Conservation (phyloP, 1,140 invertebrate genomes). For the Goniozus legneri region DNA sequence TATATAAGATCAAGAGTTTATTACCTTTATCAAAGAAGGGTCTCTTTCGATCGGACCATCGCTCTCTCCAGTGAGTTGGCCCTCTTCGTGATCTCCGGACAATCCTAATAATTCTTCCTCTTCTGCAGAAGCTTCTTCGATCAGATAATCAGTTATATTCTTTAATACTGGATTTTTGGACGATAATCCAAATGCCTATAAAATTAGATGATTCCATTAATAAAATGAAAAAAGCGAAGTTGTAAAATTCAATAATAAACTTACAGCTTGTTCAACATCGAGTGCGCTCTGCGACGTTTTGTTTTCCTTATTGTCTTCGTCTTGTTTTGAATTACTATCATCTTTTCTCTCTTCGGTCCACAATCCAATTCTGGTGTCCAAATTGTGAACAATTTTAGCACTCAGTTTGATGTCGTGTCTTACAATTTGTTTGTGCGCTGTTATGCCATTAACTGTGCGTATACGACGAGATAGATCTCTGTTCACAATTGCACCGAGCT, state of each 20-base stretch:
- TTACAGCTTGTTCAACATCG: slow-evolving; percentile 43
- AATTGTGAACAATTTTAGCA: slow-evolving; percentile 91
- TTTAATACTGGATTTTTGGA: slow-evolving; percentile 94
- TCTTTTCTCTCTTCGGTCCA: slow-evolving; percentile 65
- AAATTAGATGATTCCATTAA: slow-evolving; percentile 1
- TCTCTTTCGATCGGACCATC: slow-evolving; percentile 75
- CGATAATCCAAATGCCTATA: slow-evolving; percentile 69
- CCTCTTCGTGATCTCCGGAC: slow-evolving; percentile 58
- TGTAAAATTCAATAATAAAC: slow-evolving; percentile 2
- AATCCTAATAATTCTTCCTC: slow-evolving; percentile 93
- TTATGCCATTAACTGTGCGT: slow-evolving; percentile 88
- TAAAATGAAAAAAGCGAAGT: slow-evolving; percentile 1
- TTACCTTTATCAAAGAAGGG: slow-evolving; percentile 70
- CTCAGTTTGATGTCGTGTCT: slow-evolving; percentile 90
- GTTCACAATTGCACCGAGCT: slow-evolving; percentile 92
- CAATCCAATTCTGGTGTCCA: slow-evolving; percentile 80
- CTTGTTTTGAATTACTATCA: slow-evolving; percentile 26
- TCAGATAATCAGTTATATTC: slow-evolving; percentile 97
- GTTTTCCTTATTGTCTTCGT: slow-evolving; percentile 30
- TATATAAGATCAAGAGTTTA: not conserved
- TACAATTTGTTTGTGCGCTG: slow-evolving; percentile 86
- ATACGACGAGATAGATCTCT: slow-evolving; percentile 89
- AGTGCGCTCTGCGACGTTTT: slow-evolving; percentile 22
- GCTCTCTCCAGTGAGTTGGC: slow-evolving; percentile 53
- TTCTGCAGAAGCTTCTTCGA: slow-evolving; percentile 97